A percentile compares a stretch with the other conserved stretches of the same genome.
These are phyloP conservation scores for Calidris pugnax DNA, from an alignment of 2,113 vertebrate species.

Conservation along the genomic window DNA sequence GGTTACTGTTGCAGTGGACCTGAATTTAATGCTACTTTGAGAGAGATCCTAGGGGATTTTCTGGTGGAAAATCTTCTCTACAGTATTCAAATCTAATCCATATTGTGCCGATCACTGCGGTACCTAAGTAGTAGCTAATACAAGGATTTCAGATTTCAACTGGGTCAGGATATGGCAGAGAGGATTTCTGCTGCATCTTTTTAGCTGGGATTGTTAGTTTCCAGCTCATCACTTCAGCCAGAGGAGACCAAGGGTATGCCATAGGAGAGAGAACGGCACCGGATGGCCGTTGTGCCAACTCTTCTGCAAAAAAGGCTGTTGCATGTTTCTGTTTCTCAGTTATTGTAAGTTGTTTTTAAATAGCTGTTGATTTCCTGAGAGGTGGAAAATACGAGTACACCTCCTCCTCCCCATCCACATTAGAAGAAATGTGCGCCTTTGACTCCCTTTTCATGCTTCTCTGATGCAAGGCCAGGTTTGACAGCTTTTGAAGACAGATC, in stretches of 20 bases:
- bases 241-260: background rate
- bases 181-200: background rate
- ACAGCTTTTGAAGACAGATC: background rate
- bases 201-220: background rate
- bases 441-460: background rate
- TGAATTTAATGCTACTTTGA: conserved; percentile 58
- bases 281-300: background rate
- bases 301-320: background rate
- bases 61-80: conserved; percentile 45
- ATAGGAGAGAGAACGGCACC: background rate
- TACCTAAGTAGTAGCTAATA: conserved; percentile 40
- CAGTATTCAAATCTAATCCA: conserved; percentile 52
- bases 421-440: background rate
- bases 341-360: background rate
- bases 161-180: conserved; percentile 4
- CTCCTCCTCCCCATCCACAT: background rate
- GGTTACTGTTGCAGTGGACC: conserved; percentile 37
- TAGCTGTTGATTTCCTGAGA: background rate
- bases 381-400: fast-evolving
- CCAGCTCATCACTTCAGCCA: background rate
- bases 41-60: conserved; percentile 54
- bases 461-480: background rate
- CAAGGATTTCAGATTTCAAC: conserved; percentile 29
- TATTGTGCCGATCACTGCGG: conserved; percentile 10
- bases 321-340: background rate